phyloP scores from a whole-genome alignment of 1,140 invertebrate species.

The Ceratosolen fusciceps region DNA sequence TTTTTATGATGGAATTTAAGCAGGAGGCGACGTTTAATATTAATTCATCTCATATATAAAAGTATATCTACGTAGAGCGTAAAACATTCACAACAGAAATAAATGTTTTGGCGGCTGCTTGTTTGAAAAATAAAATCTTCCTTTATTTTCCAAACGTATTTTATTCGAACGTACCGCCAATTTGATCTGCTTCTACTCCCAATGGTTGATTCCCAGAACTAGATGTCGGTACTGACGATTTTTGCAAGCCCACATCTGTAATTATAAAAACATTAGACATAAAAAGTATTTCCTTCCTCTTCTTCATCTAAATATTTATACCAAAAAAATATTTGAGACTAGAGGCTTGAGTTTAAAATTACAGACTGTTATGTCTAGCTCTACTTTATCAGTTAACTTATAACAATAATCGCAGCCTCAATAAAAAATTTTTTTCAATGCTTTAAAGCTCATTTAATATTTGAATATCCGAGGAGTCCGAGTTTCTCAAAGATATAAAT shows the following conservation, averaged over 20 bases:
- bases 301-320: no score
- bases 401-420: no score
- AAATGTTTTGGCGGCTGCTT: background rate
- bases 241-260: slow-evolving; percentile 62
- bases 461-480: no score
- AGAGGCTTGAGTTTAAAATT: no score
- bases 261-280: background rate
- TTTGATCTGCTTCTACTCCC: slow-evolving; percentile 62
- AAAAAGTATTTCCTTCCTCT: no score
- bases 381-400: no score
- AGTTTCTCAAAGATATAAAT: no score
- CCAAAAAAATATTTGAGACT: no score
- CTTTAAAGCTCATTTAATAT: no score
- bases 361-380: no score
- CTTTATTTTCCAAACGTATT: background rate
- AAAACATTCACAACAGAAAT: slow-evolving; percentile 7
- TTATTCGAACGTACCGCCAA: slow-evolving; percentile 58
- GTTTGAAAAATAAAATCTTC: background rate
- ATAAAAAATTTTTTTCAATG: no score
- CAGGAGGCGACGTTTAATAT: background rate
- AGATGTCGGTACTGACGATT: slow-evolving; percentile 61
- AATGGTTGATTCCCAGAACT: slow-evolving; percentile 60
- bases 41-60: background rate
- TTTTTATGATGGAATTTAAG: background rate
- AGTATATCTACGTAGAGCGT: background rate